Base-by-base conservation (phyloP, 2,888 invertebrate species). In the Lycophotia porphyrea region DNA sequence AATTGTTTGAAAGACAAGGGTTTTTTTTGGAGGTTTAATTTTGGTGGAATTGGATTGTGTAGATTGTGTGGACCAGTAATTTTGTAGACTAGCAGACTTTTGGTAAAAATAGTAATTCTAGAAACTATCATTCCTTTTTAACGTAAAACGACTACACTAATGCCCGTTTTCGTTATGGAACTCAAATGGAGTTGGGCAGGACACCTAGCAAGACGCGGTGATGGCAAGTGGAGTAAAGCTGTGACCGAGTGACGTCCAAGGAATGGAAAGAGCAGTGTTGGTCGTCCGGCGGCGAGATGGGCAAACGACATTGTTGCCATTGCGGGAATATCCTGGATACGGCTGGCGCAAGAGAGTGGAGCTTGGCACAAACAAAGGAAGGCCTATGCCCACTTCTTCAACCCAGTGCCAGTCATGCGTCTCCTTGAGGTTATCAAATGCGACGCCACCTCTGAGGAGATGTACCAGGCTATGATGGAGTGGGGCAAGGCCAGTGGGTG, bases 311-410 rank as follows among this genome's bases (percentile, higher is more conserved):
- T n/a, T n/a, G n/a, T n/a, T n/a, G n/a, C n/a, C n/a, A n/a, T n/a
- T n/a, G n/a, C n/a, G n/a, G n/a, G n/a, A n/a, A n/a, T n/a, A n/a
- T n/a, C n/a, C n/a, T n/a, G n/a, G n/a, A n/a, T n/a, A n/a, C n/a
- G n/a, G n/a, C n/a, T n/a, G n/a, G n/a, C n/a, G n/a, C n/a, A n/a
- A n/a, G n/a, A n/a, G n/a, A n/a, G n/a, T n/a, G n/a, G n/a, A n/a
- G n/a, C n/a, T n/a, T n/a, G n/a, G n/a, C n/a, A n/a, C n/a, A n/a
- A n/a, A n/a, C n/a, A n/a, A n/a, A n/a, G n/a, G n/a, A n/a, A n/a
- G 99, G 99, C 0, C 97, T 99, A 55, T n/a, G n/a, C n/a, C n/a
- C 99, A 99, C 93, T 99, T 99, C 94, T 99, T 99, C 96, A 99
- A 99, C 93, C 99, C 99, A 0, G 99, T 98, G 1, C 98, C 99